Evolutionary conservation across 2,888 invertebrate genomes (phyloP).

Genomic region (Cybosia mesomella): DNA sequence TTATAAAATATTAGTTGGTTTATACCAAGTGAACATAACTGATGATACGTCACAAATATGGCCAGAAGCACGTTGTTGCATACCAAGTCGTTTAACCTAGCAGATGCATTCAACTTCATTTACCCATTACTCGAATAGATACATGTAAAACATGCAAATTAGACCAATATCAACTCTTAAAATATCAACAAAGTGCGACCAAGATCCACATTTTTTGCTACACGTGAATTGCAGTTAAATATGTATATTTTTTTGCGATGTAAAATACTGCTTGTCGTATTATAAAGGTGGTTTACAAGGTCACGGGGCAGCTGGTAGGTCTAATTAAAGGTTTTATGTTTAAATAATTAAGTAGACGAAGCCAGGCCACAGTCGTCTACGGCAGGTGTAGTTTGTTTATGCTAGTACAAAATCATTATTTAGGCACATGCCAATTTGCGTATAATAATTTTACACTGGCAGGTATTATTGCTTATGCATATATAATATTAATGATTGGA

Average conservation of each 20-base stretch:
- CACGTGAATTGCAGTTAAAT: conserved; percentile 70
- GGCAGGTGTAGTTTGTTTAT: conserved; percentile 79
- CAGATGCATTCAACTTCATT: conserved; percentile 45
- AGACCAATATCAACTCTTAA: conserved; percentile 61
- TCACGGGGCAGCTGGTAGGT: conserved; percentile 74
- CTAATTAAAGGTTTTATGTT: conserved; percentile 86
- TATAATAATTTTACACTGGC: conserved; percentile 61
- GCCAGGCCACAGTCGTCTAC: conserved; percentile 55
- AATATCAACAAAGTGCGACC: conserved; percentile 66
- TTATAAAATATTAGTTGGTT: not conserved
- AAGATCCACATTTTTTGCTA: conserved; percentile 61
- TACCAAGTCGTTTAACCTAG: conserved; percentile 21
- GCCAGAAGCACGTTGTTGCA: conserved; percentile 18
- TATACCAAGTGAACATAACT: conserved; percentile 35
- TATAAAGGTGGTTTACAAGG: conserved; percentile 84
- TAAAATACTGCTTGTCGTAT: conserved; percentile 77
- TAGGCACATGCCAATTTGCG: conserved; percentile 79
- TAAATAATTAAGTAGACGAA: conserved; percentile 83
- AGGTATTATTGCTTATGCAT: conserved; percentile 57
- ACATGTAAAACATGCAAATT: conserved; percentile 61
- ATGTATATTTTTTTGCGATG: conserved; percentile 79
- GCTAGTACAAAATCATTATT: conserved; percentile 83
- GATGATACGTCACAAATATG: conserved; percentile 27
- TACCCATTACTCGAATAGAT: conserved; percentile 31
- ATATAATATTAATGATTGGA: conserved; percentile 53